Percentiles rank a stretch among this genome's conserved stretches.
phyloP scores from a whole-genome alignment of 2,113 vertebrate genomes.

The Strix uralensis region DNA sequence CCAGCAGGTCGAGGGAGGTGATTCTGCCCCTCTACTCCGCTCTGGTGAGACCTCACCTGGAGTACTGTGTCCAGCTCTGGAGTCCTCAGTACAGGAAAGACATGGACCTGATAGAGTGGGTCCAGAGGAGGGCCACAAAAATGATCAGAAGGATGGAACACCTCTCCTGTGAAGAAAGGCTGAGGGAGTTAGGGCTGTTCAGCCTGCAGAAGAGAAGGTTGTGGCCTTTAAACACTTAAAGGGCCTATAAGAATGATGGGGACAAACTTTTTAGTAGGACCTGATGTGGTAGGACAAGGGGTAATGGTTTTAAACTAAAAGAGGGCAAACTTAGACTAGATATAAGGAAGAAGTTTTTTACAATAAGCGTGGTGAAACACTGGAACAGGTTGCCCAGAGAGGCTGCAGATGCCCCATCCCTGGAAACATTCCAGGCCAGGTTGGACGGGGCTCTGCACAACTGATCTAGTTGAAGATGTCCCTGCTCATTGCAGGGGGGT shows the following conservation, averaged over 20 bases:
- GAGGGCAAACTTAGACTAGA: not conserved
- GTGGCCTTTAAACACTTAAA: not conserved
- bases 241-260: not conserved
- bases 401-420: too few relatives aligned
- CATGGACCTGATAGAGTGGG: accelerated
- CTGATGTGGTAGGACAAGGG: not conserved
- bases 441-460: not conserved
- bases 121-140: not conserved
- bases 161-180: not conserved
- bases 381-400: not conserved
- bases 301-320: not conserved
- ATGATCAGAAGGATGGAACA: not conserved
- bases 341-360: not conserved
- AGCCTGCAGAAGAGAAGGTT: not conserved
- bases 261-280: not conserved
- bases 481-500: not conserved
- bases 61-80: not conserved
- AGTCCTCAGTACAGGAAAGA: not conserved
- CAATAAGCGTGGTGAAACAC: not conserved
- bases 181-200: not conserved
- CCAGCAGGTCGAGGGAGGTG: not conserved
- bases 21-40: not conserved
- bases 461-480: not conserved
- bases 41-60: not conserved
- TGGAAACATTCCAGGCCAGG: not conserved